Evolutionary conservation across 2,888 invertebrate species (phyloP), one percentile per base, ranked within the genome.

Genomic region (Sialis lutaria): DNA sequence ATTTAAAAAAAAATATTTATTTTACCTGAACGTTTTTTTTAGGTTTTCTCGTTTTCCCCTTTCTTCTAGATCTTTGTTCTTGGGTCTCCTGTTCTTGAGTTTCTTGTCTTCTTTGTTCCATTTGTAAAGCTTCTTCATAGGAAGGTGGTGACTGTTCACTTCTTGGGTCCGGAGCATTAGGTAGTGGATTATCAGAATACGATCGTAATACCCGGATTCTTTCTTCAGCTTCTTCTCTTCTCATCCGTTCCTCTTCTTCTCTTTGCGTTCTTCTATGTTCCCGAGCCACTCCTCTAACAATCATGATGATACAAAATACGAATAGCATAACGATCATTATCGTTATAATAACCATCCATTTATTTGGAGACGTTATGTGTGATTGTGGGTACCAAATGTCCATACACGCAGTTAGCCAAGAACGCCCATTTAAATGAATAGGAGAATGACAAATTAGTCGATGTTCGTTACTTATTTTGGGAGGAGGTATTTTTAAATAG

Each of bases 91-190:
- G 22, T 22, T 22, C 22, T 22, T 22, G 22, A 22, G 22, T 22
- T 22, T 22, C 22, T 22, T 22, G 22, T 22, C 2, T 22, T 22
- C 22, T 22, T 4, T 22, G 22, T 22, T 22, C 22, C 77, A 86
- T 78, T 13, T 77, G 70, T 48, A 86, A 68, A 33, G 85, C 86
- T 65, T 84, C 85, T 55, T 77, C 79, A 56, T 86, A 86, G 4
- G 79, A 78, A 1, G 86, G 86, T 35, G 84, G 79, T 49, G 76
- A 72, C 33, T 79, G 69, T 44, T 75, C 60, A 63, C 83, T 83
- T 53, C 81, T 70, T 1, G 77, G 77, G 60, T 81, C 80, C 6
- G 80, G 75, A 22, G 79, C 75, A 57, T 75, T 80, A 45, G 70
- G 67, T 9, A 72, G 63, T 10, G 57, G 52, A 45, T 64, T 58